Conservation (phyloP, 2,888 invertebrate genomes). For the Litoditis marina region DNA sequence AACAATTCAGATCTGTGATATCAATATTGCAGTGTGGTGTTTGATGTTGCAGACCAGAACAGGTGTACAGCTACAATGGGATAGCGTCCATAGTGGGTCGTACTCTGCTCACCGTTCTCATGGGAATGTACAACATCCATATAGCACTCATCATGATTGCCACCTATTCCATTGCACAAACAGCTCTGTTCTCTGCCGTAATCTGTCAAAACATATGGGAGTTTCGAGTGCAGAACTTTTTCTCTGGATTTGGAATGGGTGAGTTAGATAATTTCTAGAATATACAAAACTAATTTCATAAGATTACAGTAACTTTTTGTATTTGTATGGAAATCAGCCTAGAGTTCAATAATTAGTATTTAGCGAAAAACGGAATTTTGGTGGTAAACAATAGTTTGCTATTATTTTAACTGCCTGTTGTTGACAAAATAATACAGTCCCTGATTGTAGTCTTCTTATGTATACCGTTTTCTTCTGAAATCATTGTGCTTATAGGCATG, state of each 20-base stretch:
- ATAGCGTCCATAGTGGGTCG: conserved; percentile 37
- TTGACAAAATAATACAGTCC: too few species aligned
- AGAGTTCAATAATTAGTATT: too few species aligned
- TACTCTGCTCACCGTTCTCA: conserved; percentile 22
- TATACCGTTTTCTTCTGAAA: background rate
- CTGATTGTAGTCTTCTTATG: background rate
- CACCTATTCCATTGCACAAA: conserved; percentile 35
- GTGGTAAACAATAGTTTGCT: too few species aligned
- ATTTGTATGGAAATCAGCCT: too few species aligned
- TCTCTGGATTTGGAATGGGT: conserved; percentile 43
- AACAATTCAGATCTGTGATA: too few species aligned
- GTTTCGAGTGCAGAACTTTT: conserved; percentile 35
- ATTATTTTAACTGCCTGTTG: too few species aligned
- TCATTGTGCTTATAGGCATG: too few species aligned
- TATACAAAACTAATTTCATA: too few species aligned
- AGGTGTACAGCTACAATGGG: conserved; percentile 39
- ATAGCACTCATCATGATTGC: conserved; percentile 34
- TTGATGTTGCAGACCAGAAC: conserved; percentile 37
- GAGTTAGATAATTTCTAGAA: too few species aligned
- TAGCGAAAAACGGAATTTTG: too few species aligned
- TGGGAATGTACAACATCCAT: conserved; percentile 25
- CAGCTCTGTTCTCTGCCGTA: conserved; percentile 26
- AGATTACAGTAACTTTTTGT: too few species aligned
- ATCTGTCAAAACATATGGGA: conserved; percentile 32
- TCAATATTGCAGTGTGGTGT: too few species aligned